Evolutionary conservation across 1,140 invertebrate species (phyloP), one percentile per base, ranked within the genome.

Genomic region (Anoplophora glabripennis): DNA sequence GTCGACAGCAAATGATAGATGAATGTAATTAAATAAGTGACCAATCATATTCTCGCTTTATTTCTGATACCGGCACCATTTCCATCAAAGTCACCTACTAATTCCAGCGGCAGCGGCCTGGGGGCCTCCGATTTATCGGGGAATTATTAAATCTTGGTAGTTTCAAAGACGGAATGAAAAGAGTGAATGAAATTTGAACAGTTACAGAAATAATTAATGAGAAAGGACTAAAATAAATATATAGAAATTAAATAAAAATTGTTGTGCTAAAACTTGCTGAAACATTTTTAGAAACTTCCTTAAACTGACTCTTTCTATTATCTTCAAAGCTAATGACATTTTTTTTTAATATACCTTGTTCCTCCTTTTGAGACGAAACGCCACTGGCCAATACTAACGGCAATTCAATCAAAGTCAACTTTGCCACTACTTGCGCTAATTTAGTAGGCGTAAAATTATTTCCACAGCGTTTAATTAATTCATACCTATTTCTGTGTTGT

Each of bases 21-120:
- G 60, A 63, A 65, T 65, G 69, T 70, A 72, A 72, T 72, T 72
- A 72, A 72, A 72, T 71, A 70, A 70, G 71, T 65, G 67, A 72
- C 71, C 71, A 69, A 72, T 72, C 71, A 72, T 72, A 71, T 67
- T 64, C 61, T 61, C 61, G 55, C 57, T 66, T 66, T 63, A 57
- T 65, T 57, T 57, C 57, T 66, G 67, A 67, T 69, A 67, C 58
- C 63, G 48, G 54, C 57, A 57, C 63, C 58, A 54, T 63, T 69
- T 68, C 59, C 61, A 68, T 68, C 67, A 67, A 67, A 66, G 67
- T 68, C 67, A 57, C 36, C 62, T 57, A 10, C 40, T 54, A 52
- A 63, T 56, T 52, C 15, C 44, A 40, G 49, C 15, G 33, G 41
- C 53, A 49, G 46, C 35, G 48, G 51, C 51, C 37, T 21, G 34